phyloP scores from a whole-genome alignment of 2,113 vertebrate genomes.

The Dunckerocampus dactyliophorus region DNA sequence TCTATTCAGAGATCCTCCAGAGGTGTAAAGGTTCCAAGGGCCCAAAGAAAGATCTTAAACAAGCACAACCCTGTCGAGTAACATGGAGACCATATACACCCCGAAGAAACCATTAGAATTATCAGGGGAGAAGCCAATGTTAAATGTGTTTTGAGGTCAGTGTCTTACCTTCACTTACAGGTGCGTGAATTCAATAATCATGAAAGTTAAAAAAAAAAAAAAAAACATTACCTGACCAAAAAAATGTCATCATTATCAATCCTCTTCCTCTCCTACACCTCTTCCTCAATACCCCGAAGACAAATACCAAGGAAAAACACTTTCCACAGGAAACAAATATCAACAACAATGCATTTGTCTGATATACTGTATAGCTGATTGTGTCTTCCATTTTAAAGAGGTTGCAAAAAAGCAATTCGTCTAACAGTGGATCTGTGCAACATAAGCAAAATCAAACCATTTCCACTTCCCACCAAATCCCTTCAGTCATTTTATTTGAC shows the following conservation, averaged over 20 bases:
- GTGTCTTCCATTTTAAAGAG: neutral
- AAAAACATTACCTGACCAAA: slow-evolving; percentile 10
- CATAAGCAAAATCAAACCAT: too few relatives aligned
- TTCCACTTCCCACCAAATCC: too few relatives aligned
- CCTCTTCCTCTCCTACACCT: slow-evolving; percentile 1
- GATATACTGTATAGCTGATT: slow-evolving; percentile 5
- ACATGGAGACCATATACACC: slow-evolving; percentile 17
- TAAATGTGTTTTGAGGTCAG: slow-evolving; percentile 6
- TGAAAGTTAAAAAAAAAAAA: neutral
- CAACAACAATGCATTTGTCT: neutral
- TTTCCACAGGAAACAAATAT: slow-evolving; percentile 24
- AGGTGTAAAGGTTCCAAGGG: slow-evolving; percentile 44
- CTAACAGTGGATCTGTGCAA: too few relatives aligned
- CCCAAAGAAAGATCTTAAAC: slow-evolving; percentile 45
- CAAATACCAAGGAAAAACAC: slow-evolving; percentile 6
- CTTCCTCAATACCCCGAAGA: slow-evolving; percentile 2
- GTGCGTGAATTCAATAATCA: neutral
- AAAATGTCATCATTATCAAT: slow-evolving; percentile 3
- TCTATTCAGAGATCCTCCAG: slow-evolving; percentile 59
- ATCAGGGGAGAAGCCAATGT: too few relatives aligned
- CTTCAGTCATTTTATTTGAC: too few relatives aligned
- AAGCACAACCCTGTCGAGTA: slow-evolving; percentile 34
- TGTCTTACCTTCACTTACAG: neutral
- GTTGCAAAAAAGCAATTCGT: neutral
- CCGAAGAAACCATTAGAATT: slow-evolving; percentile 5